These are phyloP conservation scores for Macquaria australasica DNA, from an alignment of 2,113 vertebrate species.

Conservation along the genomic window DNA sequence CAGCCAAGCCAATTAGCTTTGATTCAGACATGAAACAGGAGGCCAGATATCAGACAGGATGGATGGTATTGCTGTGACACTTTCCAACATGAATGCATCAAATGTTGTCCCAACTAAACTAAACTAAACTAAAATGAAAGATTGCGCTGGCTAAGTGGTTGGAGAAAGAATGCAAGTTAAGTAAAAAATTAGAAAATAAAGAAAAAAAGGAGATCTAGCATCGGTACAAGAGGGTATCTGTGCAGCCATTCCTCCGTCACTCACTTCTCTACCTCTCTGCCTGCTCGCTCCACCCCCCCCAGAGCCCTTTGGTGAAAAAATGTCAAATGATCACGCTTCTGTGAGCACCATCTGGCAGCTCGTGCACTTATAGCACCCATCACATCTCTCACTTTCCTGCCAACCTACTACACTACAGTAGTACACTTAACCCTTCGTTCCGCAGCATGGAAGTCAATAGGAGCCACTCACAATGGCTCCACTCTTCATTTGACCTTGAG, in stretches of 20 bases:
- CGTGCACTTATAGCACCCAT: constrained; percentile 74
- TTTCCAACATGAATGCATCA: constrained; percentile 21
- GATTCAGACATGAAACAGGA: constrained; percentile 70
- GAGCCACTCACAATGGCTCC: neutral
- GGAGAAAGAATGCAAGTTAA: neutral
- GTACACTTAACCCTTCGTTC: constrained; percentile 39
- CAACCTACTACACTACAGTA: constrained; percentile 41
- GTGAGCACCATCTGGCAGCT: constrained; percentile 86
- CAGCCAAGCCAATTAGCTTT: constrained; percentile 75
- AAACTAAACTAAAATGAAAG: neutral
- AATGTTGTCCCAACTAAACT: neutral
- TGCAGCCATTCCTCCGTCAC: constrained; percentile 37
- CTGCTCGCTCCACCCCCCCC: constrained; percentile 54
- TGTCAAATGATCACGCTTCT: constrained; percentile 82
- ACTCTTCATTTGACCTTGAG: neutral
- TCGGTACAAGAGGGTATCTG: constrained; percentile 12
- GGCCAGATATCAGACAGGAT: constrained; percentile 59
- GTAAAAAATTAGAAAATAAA: neutral
- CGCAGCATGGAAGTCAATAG: neutral
- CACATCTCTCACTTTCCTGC: constrained; percentile 65
- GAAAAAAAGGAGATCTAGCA: neutral
- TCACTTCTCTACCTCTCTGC: constrained; percentile 35
- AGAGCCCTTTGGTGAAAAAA: constrained; percentile 79
- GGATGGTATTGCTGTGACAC: constrained; percentile 15
- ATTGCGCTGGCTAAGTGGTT: constrained; percentile 1